These are phyloP conservation scores for Varanus komodoensis DNA, from an alignment of 2,113 vertebrate species.

Conservation along the genomic window DNA sequence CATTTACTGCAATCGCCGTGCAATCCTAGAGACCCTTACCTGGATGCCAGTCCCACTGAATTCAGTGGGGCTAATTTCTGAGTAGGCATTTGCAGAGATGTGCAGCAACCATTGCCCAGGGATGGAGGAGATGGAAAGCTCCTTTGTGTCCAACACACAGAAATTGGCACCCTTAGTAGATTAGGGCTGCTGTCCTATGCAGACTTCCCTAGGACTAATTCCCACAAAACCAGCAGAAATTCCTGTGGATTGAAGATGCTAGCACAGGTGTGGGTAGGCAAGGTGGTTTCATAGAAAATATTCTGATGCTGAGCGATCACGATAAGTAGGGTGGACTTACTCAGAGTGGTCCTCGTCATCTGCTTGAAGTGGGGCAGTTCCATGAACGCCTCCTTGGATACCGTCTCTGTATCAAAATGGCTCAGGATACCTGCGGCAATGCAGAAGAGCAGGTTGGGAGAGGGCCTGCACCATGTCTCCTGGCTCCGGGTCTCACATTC, in stretches of 20 bases:
- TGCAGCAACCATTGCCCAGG: too few species aligned
- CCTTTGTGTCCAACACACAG: too few species aligned
- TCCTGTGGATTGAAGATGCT: not conserved
- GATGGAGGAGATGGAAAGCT: too few species aligned
- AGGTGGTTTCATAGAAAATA: too few species aligned
- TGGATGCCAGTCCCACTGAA: not conserved
- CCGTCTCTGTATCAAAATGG: constrained; percentile 79
- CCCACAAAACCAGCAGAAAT: not conserved
- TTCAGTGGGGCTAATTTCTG: not conserved
- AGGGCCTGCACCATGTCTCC: not conserved
- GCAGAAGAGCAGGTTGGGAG: not conserved
- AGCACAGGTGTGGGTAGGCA: too few species aligned
- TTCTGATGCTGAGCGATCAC: constrained; percentile 9
- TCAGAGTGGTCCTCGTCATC: constrained; percentile 82
- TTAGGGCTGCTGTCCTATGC: not conserved
- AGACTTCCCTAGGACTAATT: not conserved
- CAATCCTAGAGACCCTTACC: not conserved
- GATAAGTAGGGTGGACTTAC: constrained; percentile 72
- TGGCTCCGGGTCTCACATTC: too few species aligned
- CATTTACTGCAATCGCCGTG: not conserved
- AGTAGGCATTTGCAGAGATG: too few species aligned
- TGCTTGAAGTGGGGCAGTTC: constrained; percentile 82
- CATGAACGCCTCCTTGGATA: constrained; percentile 82
- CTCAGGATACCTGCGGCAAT: constrained; percentile 77
- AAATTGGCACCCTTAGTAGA: not conserved